Base-by-base conservation (phyloP, 1,140 invertebrate species). In the Colletes gigas region DNA sequence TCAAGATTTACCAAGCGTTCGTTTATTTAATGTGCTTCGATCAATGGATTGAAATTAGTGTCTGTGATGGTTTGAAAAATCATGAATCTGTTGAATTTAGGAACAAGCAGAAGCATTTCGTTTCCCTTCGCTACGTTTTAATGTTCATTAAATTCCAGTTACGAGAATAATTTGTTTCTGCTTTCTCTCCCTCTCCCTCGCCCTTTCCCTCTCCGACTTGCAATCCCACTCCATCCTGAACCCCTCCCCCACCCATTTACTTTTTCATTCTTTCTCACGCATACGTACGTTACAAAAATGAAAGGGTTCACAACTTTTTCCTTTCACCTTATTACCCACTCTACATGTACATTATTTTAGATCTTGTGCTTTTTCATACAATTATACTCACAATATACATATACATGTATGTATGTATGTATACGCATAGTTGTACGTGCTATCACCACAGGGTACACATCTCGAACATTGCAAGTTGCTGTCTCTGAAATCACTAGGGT, bases 111-210 rank as follows among this genome's bases (percentile, higher is more conserved):
- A 52, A 52, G 47, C 54, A n/a, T 70, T 15, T 19, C 67, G 50
- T 70, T 57, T 70, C n/a, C 21, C 39, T 70, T 57, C 15, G 68
- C 52, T 30, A n/a, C 14, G 19, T 55, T 44, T 70, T 55, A 59
- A 57, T 41, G 55, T 70, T 59, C 65, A 50, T 67, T 67, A 50
- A 67, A 67, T 67, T 67, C n/a, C 65, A 67, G 65, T 67, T 67
- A 67, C 65, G 65, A 50, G 65, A 67, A 67, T 67, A 67, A 67
- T 70, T 59, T 70, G 68, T 70, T 41, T 74, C 72, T 47, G 72
- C 59, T 67, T 62, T 63, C 44, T 62, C 47, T 50, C 55, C 57
- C 71, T 47, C 47, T 39, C 72, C 60, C 60, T 39, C 30, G 41
- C 60, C 5, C 60, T 62, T 21, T 62, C 60, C 30, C 15, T 39